phyloP scores from a whole-genome alignment of 1,140 invertebrate species.

The Chionoecetes opilio region DNA sequence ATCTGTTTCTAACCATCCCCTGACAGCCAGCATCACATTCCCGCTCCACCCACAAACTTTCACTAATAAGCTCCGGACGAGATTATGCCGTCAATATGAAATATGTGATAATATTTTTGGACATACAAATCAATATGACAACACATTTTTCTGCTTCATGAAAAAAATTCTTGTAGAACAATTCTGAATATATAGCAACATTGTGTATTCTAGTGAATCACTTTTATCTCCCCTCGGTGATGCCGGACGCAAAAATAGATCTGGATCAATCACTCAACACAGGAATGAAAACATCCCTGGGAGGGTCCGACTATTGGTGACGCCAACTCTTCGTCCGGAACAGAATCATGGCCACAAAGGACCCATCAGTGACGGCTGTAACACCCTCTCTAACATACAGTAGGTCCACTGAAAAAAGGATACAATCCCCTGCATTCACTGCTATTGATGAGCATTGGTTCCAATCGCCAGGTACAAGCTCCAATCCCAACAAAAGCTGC shows the following conservation, averaged over 20 bases:
- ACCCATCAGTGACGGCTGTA: constrained; percentile 69
- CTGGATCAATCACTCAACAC: constrained; percentile 1
- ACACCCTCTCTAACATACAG: constrained; percentile 70
- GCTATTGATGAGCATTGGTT: constrained; percentile 69
- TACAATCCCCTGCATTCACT: constrained; percentile 65
- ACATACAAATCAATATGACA: constrained; percentile 17
- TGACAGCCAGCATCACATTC: not conserved
- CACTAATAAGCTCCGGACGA: constrained; percentile 2
- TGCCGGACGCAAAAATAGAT: constrained; percentile 15
- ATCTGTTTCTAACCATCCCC: not conserved
- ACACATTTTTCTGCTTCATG: not conserved
- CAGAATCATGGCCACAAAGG: constrained; percentile 64
- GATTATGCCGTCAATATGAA: not conserved
- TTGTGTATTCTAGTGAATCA: not conserved
- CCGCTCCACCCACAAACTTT: not conserved
- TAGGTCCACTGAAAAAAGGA: constrained; percentile 70
- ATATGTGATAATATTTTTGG: not conserved
- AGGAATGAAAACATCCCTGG: constrained; percentile 28
- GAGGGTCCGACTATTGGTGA: constrained; percentile 18
- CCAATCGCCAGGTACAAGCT: constrained; percentile 75
- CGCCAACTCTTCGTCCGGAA: constrained; percentile 65
- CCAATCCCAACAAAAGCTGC: constrained; percentile 76
- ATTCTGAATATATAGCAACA: constrained; percentile 21
- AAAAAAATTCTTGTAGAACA: not conserved
- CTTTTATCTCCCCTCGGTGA: constrained; percentile 17